Evolutionary conservation across 1,140 invertebrate species (phyloP).

Genomic region (Diorhabda sublineata): DNA sequence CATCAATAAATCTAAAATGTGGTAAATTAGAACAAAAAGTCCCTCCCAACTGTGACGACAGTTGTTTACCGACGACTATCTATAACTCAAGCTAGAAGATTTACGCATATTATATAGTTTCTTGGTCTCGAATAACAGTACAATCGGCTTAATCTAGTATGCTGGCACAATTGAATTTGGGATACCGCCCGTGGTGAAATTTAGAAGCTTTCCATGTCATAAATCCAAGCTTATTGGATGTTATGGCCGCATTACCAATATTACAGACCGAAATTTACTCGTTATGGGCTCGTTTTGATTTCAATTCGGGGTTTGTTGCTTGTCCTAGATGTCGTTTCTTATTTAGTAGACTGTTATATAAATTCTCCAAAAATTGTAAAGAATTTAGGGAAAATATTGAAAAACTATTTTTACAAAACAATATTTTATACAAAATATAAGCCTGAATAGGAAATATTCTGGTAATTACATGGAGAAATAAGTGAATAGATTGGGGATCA

Average conservation of each 20-base stretch:
- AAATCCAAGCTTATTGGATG: conserved; percentile 48
- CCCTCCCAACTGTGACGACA: background rate
- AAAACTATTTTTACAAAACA: too few relatives aligned
- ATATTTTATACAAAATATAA: too few relatives aligned
- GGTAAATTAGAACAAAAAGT: background rate
- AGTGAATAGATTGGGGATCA: too few relatives aligned
- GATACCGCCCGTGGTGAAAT: conserved; percentile 43
- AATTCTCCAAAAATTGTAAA: too few relatives aligned
- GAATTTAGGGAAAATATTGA: too few relatives aligned
- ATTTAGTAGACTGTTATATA: background rate
- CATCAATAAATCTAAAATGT: background rate
- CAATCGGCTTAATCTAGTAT: background rate
- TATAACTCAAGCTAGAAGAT: background rate
- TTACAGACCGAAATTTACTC: conserved; percentile 44
- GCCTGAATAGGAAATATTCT: too few relatives aligned
- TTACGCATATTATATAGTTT: background rate
- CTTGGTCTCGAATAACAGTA: background rate
- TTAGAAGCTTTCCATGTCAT: conserved; percentile 43
- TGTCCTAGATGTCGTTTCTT: background rate
- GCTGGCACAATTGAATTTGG: conserved; percentile 44
- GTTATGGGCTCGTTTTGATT: conserved; percentile 29
- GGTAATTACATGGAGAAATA: too few relatives aligned
- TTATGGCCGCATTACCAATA: conserved; percentile 47
- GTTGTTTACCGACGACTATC: background rate
- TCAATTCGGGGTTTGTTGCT: conserved; percentile 13